A percentile compares a stretch with the other conserved stretches of the same genome.
These are phyloP conservation scores for Pluvianellus socialis DNA, from an alignment of 2,113 vertebrate species.

Conservation along the genomic window DNA sequence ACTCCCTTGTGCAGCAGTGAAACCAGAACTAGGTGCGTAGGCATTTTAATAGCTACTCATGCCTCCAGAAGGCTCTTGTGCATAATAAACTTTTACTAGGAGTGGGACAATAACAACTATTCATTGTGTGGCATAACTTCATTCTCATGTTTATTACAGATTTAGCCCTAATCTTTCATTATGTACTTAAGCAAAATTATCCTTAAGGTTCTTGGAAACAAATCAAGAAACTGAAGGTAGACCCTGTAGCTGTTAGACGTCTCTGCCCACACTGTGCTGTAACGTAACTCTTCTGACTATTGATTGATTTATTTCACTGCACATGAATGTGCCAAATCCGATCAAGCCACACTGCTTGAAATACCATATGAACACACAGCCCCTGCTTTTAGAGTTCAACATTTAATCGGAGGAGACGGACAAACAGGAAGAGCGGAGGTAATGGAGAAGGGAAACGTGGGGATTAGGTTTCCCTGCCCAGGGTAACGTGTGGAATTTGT, in stretches of 20 bases:
- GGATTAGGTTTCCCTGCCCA: constrained; percentile 28
- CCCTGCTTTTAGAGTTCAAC: constrained; percentile 12
- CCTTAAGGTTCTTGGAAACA: constrained; percentile 4
- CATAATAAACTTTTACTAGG: constrained; percentile 15
- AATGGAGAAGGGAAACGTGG: not conserved
- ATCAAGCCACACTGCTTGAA: constrained; percentile 24
- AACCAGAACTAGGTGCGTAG: not conserved
- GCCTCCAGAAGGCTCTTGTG: not conserved
- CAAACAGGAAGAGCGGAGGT: not conserved
- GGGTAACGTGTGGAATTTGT: not conserved
- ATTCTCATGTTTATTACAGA: constrained; percentile 25
- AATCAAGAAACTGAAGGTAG: not conserved
- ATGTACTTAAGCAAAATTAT: constrained; percentile 19
- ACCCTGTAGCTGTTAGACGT: not conserved
- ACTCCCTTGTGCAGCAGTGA: not conserved
- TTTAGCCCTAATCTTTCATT: constrained; percentile 34
- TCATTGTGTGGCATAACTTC: constrained; percentile 12
- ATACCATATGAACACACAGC: not conserved
- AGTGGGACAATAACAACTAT: constrained; percentile 2
- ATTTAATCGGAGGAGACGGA: constrained; percentile 8
- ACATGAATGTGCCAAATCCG: constrained; percentile 35
- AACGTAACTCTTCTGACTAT: constrained; percentile 16
- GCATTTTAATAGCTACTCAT: not conserved
- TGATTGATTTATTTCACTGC: constrained; percentile 57
- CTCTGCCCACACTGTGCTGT: not conserved